Evolutionary conservation across 1,140 invertebrate species (phyloP), one percentile per base, ranked within the genome.

Genomic region (Heliconius hermathena): DNA sequence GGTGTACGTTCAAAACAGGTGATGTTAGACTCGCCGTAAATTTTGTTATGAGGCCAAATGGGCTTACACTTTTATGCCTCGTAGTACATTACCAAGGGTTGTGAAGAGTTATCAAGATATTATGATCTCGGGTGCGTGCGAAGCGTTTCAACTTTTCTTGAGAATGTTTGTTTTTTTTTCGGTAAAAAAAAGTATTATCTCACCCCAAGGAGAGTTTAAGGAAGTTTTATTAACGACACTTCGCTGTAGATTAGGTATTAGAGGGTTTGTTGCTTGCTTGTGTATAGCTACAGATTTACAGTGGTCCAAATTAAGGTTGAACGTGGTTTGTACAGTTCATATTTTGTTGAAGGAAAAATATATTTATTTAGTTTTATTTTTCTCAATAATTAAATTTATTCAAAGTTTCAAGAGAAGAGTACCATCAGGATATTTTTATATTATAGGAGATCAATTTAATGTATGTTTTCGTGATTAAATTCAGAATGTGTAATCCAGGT

Each of bases 181-280:
- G 46, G 74, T 76, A 46, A 13, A 11, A 89, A 87, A 89, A 87
- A 89, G n/a, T 90, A 85, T 90, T 90, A 91, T 90, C 87, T 90
- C 79, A 71, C 88, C 85, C 89, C 18, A 83, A 89, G 86, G 87
- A 89, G 86, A 89, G 86, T 90, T 89, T 82, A 81, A 73, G 76
- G 83, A 86, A 89, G 84, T 90, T 91, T 86, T 88, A 88, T 90
- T 90, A 91, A 91, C 88, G 90, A 88, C 87, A 89, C 85, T 90
- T 91, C 83, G 79, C 82, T 82, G 85, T 79, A 88, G 87, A 91
- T 89, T 90, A 89, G 84, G 83, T 82, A 82, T 83, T 88, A 85
- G 75, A 82, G 76, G 57, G 74, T 78, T 81, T 81, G 73, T 81
- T 81, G 76, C 78, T 81, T 81, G 76, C 75, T 81, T 57, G 73